These are phyloP conservation scores for Smithornis capensis DNA, from an alignment of 2,113 vertebrate genomes.

Conservation along the genomic window DNA sequence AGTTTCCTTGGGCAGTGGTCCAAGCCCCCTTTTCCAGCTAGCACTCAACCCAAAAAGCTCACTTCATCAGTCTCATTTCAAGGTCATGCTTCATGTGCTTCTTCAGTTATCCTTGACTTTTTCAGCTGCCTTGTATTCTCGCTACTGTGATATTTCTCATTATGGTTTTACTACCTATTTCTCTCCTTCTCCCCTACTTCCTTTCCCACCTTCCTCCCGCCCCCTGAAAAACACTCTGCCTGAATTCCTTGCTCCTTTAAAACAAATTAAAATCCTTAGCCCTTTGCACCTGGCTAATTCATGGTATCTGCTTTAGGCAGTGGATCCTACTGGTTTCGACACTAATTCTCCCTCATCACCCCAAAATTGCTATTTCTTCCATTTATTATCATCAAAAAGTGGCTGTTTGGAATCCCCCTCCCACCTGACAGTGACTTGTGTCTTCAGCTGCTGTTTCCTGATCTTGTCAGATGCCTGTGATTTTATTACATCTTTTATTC, in stretches of 20 bases:
- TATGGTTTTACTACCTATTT: neutral
- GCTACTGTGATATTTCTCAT: conserved; percentile 38
- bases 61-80: conserved; percentile 57
- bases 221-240: neutral
- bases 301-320: neutral
- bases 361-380: neutral
- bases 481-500: neutral
- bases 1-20: conserved; percentile 49
- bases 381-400: neutral
- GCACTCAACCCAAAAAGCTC: conserved; percentile 53
- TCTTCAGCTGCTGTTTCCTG: accelerated
- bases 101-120: conserved; percentile 59
- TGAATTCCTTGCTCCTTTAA: neutral
- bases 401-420: neutral
- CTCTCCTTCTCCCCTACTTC: neutral
- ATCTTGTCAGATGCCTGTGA: neutral
- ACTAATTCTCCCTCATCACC: neutral
- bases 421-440: neutral
- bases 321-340: neutral
- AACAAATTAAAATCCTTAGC: neutral
- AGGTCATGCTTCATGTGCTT: conserved; percentile 54
- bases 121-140: conserved; percentile 30
- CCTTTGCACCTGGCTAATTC: neutral
- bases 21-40: conserved; percentile 49
- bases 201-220: neutral